phyloP scores from a whole-genome alignment of 2,113 vertebrate species.

The Percina caprodes region DNA sequence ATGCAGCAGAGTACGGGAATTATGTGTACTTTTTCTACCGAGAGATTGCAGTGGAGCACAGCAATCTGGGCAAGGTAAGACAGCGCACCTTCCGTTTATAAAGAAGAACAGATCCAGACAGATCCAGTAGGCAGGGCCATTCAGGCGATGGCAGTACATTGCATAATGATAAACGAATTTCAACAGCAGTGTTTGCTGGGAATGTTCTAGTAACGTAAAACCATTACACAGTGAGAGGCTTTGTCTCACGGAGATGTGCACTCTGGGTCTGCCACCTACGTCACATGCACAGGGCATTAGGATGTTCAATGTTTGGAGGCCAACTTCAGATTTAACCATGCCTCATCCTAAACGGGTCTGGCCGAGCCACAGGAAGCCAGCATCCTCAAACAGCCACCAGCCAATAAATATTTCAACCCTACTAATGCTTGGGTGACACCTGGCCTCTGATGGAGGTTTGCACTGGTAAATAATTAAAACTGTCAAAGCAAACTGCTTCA shows the following conservation, averaged over 20 bases:
- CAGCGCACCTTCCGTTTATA: conserved; percentile 45
- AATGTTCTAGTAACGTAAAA: conserved; percentile 68
- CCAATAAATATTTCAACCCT: conserved; percentile 88
- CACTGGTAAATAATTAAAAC: conserved; percentile 89
- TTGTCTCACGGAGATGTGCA: conserved; percentile 49
- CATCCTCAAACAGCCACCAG: conserved; percentile 76
- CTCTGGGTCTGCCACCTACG: conserved; percentile 17
- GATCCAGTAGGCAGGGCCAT: conserved; percentile 35
- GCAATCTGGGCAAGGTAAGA: conserved; percentile 95
- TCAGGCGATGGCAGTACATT: conserved; percentile 48
- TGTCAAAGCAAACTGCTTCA: conserved; percentile 81
- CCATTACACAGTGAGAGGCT: conserved; percentile 64
- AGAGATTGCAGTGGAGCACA: conserved; percentile 98
- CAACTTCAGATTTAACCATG: conserved; percentile 68
- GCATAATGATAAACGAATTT: conserved; percentile 56
- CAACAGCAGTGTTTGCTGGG: conserved; percentile 54
- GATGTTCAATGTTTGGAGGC: conserved; percentile 55
- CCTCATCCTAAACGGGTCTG: conserved; percentile 56
- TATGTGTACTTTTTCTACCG: conserved; percentile 99
- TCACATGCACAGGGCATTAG: conserved; percentile 59
- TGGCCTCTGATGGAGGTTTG: conserved; percentile 83
- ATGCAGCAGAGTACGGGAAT: conserved; percentile 97
- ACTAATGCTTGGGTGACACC: conserved; percentile 85
- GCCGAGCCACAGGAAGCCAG: conserved; percentile 68
- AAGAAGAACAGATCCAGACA: conserved; percentile 39